Conservation (phyloP, 2,888 invertebrate species). For the Chydorus sphaericus region DNA sequence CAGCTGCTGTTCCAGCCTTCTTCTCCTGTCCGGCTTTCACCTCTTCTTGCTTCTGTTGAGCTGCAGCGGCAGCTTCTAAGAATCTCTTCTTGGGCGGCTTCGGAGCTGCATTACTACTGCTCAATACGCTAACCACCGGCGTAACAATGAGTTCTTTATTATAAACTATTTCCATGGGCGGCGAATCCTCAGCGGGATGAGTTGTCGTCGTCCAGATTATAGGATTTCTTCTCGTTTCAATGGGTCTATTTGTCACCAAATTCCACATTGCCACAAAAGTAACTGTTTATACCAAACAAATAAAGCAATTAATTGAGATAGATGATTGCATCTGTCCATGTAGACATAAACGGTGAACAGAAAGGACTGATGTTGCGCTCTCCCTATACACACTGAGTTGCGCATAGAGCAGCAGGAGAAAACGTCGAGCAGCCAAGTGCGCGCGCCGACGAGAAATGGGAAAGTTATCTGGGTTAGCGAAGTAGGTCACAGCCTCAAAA, state of each 20-base stretch:
- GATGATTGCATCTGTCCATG: no score
- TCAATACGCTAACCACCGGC: not conserved
- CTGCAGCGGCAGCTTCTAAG: constrained; percentile 6
- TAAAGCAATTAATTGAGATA: not conserved
- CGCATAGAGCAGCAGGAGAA: not conserved
- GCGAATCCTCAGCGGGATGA: not conserved
- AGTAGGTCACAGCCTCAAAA: constrained; percentile 8
- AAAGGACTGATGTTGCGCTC: not conserved
- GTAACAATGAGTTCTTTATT: no score
- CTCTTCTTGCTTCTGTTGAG: not conserved
- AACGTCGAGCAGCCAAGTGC: constrained; percentile 1
- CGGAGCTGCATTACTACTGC: constrained; percentile 5
- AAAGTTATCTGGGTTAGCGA: constrained; percentile 4
- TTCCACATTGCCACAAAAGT: not conserved
- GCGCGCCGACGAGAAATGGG: constrained; percentile 3
- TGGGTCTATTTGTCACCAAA: constrained; percentile 1
- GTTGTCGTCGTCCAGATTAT: not conserved
- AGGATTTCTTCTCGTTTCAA: no score
- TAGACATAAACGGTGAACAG: not conserved
- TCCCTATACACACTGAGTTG: not conserved
- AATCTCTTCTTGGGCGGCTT: constrained; percentile 9
- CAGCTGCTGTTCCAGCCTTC: not conserved
- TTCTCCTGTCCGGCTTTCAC: not conserved
- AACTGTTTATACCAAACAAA: not conserved
- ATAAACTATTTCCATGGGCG: not conserved